phyloP scores from a whole-genome alignment of 2,888 invertebrate species.

The Bimastos eiseni region DNA sequence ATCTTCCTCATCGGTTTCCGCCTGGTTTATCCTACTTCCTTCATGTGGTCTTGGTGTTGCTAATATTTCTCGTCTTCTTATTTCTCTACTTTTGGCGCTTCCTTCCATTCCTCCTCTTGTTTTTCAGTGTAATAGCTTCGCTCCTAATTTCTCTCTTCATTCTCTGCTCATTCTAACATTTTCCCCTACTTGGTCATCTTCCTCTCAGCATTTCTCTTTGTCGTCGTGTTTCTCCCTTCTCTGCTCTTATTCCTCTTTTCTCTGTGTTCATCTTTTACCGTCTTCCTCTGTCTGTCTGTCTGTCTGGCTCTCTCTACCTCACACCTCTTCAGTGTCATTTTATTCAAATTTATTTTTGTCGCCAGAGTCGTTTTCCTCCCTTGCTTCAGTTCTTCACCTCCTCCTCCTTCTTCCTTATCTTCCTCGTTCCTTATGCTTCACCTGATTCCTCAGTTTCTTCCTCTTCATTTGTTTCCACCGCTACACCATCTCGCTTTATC shows the following conservation, averaged over 20 bases:
- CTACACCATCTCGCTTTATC: neutral
- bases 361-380: neutral
- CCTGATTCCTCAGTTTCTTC: no score
- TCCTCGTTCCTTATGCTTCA: no score
- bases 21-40: no score
- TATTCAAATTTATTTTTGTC: neutral
- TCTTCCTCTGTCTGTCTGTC: no score
- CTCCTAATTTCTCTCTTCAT: neutral
- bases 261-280: no score
- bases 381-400: no score
- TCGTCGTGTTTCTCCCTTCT: neutral
- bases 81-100: no score
- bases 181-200: neutral
- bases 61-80: neutral
- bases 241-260: neutral
- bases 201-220: neutral
- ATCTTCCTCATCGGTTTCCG: no score
- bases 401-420: no score
- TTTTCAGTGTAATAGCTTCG: neutral
- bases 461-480: no score
- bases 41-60: neutral
- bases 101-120: neutral
- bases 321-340: neutral
- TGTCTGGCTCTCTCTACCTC: no score
- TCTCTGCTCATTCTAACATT: neutral